Conservation (phyloP, 1,140 invertebrate species). For the Drosophila trapezifrons region DNA sequence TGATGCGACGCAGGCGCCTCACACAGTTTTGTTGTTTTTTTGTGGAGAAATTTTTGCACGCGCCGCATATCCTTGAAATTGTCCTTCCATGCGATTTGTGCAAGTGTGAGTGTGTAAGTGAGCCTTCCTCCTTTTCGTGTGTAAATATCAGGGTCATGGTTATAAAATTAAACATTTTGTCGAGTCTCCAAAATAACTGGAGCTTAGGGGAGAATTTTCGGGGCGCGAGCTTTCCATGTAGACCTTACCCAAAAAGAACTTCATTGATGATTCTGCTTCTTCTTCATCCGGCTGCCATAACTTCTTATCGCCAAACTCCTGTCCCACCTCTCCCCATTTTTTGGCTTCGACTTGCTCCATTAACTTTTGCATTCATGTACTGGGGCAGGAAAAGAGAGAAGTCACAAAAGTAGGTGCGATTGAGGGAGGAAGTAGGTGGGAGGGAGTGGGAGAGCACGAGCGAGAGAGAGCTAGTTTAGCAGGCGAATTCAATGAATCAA, state of each 20-base stretch:
- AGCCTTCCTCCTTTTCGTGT: slow-evolving; percentile 41
- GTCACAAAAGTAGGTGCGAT: background rate
- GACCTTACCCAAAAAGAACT: slow-evolving; percentile 40
- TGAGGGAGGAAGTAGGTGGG: background rate
- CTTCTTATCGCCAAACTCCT: slow-evolving; percentile 30
- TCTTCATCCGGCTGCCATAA: slow-evolving; percentile 38
- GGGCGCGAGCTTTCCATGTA: slow-evolving; percentile 28
- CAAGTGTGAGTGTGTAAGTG: slow-evolving; percentile 20
- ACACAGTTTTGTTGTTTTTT: slow-evolving; percentile 16
- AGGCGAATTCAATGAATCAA: slow-evolving; percentile 81
- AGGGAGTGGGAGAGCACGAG: slow-evolving; percentile 1
- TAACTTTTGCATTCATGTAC: slow-evolving; percentile 58
- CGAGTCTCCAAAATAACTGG: slow-evolving; percentile 73
- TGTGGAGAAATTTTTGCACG: slow-evolving; percentile 82
- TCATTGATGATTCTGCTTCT: slow-evolving; percentile 71
- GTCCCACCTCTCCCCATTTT: background rate
- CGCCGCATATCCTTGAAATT: slow-evolving; percentile 79
- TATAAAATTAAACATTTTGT: slow-evolving; percentile 82
- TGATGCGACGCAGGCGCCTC: slow-evolving; percentile 56
- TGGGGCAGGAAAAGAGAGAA: slow-evolving; percentile 30
- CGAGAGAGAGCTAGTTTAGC: slow-evolving; percentile 58
- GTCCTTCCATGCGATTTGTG: slow-evolving; percentile 42
- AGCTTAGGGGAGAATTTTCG: slow-evolving; percentile 21
- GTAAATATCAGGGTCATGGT: slow-evolving; percentile 84
- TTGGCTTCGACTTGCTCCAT: slow-evolving; percentile 28